Evolutionary conservation across 2,888 invertebrate genomes (phyloP).

Genomic region (Tenthredo livida): DNA sequence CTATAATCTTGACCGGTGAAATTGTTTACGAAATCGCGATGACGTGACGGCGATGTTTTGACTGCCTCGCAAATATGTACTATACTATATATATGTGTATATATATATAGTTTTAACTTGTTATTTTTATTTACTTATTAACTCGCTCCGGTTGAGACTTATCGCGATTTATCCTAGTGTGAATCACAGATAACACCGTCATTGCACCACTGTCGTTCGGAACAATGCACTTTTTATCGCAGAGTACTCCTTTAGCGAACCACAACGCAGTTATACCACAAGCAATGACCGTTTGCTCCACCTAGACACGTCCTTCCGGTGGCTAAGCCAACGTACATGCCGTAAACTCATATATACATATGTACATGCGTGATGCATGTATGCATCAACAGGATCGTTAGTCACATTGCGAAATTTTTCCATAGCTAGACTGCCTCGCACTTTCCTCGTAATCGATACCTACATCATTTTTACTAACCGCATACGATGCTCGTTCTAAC

Average conservation of each 20-base stretch:
- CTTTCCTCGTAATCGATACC: not conserved
- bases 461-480: not conserved
- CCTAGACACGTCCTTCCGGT: slow-evolving; percentile 51
- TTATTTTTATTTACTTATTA: not conserved
- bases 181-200: slow-evolving; percentile 69
- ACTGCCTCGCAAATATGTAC: not conserved
- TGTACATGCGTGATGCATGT: not conserved
- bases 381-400: not conserved
- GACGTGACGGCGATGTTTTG: slow-evolving; percentile 39
- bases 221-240: slow-evolving; percentile 47
- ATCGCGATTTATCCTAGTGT: slow-evolving; percentile 68
- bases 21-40: slow-evolving; percentile 24
- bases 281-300: slow-evolving; percentile 32
- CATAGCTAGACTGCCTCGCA: not conserved
- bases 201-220: slow-evolving; percentile 22
- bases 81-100: not conserved
- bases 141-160: slow-evolving; percentile 57
- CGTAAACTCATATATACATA: not conserved
- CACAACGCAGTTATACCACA: slow-evolving; percentile 8
- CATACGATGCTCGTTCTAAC: not conserved
- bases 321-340: not conserved
- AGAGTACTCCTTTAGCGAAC: not conserved
- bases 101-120: not conserved
- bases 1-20: not conserved
- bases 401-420: not conserved